phyloP scores from a whole-genome alignment of 1,140 invertebrate species.

The Sitodiplosis mosellana region DNA sequence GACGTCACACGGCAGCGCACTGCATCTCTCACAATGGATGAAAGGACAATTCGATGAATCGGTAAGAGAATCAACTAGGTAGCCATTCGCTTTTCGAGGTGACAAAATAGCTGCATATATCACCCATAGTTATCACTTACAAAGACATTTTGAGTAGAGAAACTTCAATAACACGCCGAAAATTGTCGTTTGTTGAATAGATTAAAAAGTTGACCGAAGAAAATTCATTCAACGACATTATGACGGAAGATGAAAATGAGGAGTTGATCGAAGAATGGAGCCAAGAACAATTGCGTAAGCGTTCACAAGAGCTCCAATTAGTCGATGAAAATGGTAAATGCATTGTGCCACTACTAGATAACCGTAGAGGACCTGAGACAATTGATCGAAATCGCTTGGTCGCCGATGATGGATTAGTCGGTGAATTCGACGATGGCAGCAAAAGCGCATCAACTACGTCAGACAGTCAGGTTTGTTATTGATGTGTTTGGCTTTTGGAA shows the following conservation, averaged over 20 bases:
- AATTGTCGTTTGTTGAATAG: not conserved
- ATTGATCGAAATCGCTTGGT: slow-evolving; percentile 24
- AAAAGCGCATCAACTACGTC: slow-evolving; percentile 46
- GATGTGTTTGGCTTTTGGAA: not conserved
- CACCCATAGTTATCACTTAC: no score
- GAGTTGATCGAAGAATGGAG: slow-evolving; percentile 47
- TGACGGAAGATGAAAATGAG: slow-evolving; percentile 27
- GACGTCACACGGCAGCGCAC: slow-evolving; percentile 32
- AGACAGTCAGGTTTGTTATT: slow-evolving; percentile 41
- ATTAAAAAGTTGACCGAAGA: no score
- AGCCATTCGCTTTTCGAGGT: no score
- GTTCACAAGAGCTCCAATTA: slow-evolving; percentile 42
- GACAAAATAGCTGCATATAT: no score
- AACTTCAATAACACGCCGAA: not conserved
- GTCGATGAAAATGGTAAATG: slow-evolving; percentile 20
- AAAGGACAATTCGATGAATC: slow-evolving; percentile 30
- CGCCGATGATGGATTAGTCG: not conserved
- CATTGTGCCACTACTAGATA: slow-evolving; percentile 23
- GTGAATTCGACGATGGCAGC: slow-evolving; percentile 30
- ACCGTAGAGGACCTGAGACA: slow-evolving; percentile 16
- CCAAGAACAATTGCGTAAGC: slow-evolving; percentile 40
- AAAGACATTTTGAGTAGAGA: no score
- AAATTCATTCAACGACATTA: not conserved
- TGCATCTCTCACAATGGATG: slow-evolving; percentile 51
- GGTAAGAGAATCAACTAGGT: not conserved